Evolutionary conservation across 2,888 invertebrate species (phyloP), one percentile per base, ranked within the genome.

Genomic region (Drosophila flavopinicola): DNA sequence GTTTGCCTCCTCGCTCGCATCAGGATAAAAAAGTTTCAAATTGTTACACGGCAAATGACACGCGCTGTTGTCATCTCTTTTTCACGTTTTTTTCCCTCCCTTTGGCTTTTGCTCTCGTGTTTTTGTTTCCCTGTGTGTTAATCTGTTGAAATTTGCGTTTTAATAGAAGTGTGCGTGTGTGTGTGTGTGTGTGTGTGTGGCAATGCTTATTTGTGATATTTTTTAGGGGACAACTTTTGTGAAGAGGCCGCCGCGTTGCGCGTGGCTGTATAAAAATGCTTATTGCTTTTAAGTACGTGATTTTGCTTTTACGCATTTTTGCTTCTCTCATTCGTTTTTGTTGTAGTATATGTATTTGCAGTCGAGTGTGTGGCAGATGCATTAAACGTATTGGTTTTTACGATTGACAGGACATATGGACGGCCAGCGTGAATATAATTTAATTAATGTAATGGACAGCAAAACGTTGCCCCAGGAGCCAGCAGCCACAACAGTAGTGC

Each of bases 81-180:
- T 2, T 20, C 4, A 4, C 20, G n/a, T 5, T 5, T 5, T 10
- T 48, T 27, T 27, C 25, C 42, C 23, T 38, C 13, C 15, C 27
- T 23, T 35, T 52, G 23, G 13, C 35, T 45, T 39, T 39, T 51
- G 11, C 20, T 37, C 32, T 30, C 13, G 45, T 30, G 24, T 54
- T 37, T 35, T 47, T 27, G 24, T 32, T 32, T 17, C 45, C 37
- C 52, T 61, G 60, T 70, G 78, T 85, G 85, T 70, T 78, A 85
- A 79, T 85, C 85, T 79, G 82, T 85, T 75, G 82, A 85, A 85
- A 79, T 79, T 79, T 79, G 82, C 82, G 71, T 79, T 85, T 79
- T 74, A 78, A 79, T 82, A 79, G 68, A 85, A 78, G 71, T 78
- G 39, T 73, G 39, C 35, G 38, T 60, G 30, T 42, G 65, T 15